Conservation (phyloP, 2,797 vertebrate genomes). For the Pelodytes ibericus region DNA sequence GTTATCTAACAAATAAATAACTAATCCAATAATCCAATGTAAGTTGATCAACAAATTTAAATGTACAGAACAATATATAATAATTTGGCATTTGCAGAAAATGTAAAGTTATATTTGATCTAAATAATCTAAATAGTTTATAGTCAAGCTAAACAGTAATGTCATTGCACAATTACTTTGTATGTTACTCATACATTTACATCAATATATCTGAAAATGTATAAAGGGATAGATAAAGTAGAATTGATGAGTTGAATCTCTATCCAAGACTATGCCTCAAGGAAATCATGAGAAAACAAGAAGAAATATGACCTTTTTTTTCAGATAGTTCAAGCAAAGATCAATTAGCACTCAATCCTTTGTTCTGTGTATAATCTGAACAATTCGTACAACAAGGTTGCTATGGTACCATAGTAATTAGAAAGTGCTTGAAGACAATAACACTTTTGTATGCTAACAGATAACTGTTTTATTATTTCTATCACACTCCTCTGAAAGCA, state of each 20-base stretch:
- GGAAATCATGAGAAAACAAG: constrained; percentile 47
- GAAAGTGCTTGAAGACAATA: constrained; percentile 34
- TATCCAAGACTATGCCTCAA: constrained; percentile 28
- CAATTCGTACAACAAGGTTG: constrained; percentile 48
- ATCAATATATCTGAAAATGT: too few relatives aligned
- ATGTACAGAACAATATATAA: too few relatives aligned
- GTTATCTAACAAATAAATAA: too few relatives aligned
- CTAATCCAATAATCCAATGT: too few relatives aligned
- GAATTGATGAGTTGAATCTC: constrained; percentile 29
- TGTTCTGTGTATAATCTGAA: constrained; percentile 36
- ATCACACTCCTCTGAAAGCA: neutral
- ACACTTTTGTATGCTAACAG: constrained; percentile 28
- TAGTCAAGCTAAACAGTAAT: too few relatives aligned
- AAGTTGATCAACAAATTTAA: too few relatives aligned
- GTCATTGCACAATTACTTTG: too few relatives aligned
- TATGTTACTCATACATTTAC: too few relatives aligned
- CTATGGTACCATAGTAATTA: constrained; percentile 48
- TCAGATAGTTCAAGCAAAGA: constrained; percentile 38
- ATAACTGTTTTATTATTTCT: constrained; percentile 10
- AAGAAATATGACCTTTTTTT: constrained; percentile 49
- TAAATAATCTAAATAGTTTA: too few relatives aligned
- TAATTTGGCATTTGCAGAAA: too few relatives aligned
- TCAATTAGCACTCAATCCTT: constrained; percentile 44
- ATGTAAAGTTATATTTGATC: too few relatives aligned
- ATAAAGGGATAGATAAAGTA: too few relatives aligned